These are phyloP conservation scores for Mesembrinibis cayennensis DNA, from an alignment of 2,113 vertebrate genomes.

Conservation along the genomic window DNA sequence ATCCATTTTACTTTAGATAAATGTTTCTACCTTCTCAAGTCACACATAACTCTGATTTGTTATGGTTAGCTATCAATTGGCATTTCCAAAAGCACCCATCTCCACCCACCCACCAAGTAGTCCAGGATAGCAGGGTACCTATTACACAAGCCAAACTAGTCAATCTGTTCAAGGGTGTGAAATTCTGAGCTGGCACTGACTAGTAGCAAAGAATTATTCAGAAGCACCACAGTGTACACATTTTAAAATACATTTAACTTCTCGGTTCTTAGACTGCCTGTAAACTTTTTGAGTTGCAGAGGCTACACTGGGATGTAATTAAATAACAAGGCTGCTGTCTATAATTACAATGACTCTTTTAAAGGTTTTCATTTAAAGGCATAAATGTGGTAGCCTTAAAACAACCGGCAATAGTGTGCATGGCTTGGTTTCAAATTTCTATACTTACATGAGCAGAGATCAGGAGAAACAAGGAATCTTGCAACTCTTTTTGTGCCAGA, in stretches of 20 bases:
- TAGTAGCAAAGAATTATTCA: slow-evolving; percentile 45
- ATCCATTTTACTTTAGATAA: neutral
- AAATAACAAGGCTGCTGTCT: slow-evolving; percentile 11
- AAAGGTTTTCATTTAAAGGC: slow-evolving; percentile 1
- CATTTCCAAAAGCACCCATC: slow-evolving; percentile 36
- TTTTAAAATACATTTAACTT: slow-evolving; percentile 47
- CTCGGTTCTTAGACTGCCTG: slow-evolving; percentile 9
- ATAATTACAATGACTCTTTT: neutral
- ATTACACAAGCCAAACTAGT: slow-evolving; percentile 34
- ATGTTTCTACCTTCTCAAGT: neutral
- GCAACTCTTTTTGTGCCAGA: neutral
- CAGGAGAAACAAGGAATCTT: neutral
- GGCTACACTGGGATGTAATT: slow-evolving; percentile 1
- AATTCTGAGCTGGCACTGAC: slow-evolving; percentile 9
- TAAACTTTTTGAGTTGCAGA: slow-evolving; percentile 33
- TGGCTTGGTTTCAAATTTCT: neutral
- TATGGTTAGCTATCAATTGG: slow-evolving; percentile 3
- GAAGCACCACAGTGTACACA: neutral
- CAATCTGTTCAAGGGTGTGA: slow-evolving; percentile 42
- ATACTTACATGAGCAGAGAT: neutral
- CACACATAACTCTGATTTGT: neutral
- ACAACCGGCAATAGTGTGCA: neutral
- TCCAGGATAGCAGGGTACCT: slow-evolving; percentile 3
- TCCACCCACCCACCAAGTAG: slow-evolving; percentile 22
- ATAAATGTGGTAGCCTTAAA: neutral